Conservation (phyloP, 2,113 vertebrate genomes). For the Cacatua alba region DNA sequence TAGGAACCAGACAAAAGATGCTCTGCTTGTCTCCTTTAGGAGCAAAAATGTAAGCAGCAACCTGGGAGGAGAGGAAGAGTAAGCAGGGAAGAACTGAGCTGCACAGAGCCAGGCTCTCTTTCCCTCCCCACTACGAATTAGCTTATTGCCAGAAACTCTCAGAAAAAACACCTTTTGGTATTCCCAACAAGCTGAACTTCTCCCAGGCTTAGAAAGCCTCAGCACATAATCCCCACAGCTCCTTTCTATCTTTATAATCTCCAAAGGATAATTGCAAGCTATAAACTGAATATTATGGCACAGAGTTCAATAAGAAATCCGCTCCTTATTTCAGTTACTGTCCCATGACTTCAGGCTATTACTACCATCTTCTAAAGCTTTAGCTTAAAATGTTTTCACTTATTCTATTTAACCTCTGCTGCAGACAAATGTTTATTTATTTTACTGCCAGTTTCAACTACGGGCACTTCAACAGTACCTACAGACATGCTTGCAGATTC, state of each 20-base stretch:
- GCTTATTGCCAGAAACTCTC: neutral
- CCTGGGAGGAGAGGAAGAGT: neutral
- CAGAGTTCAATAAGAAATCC: neutral
- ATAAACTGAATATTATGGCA: neutral
- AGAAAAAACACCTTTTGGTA: neutral
- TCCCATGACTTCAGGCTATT: neutral
- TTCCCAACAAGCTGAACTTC: neutral
- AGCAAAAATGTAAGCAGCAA: neutral
- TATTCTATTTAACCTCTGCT: neutral
- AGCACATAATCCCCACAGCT: neutral
- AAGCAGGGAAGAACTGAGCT: neutral
- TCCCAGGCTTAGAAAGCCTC: neutral
- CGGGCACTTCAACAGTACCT: neutral
- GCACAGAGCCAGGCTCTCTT: neutral
- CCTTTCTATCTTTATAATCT: neutral
- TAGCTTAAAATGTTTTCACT: neutral
- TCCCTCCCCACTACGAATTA: neutral
- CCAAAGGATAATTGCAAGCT: conserved; percentile 6
- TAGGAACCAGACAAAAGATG: neutral
- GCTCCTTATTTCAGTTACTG: neutral
- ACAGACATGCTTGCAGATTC: neutral
- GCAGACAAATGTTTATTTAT: neutral
- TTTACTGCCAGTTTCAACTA: neutral
- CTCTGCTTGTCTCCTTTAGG: accelerated
- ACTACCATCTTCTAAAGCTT: neutral